Evolutionary conservation across 2,113 vertebrate species (phyloP).

Genomic region (Indicator indicator): DNA sequence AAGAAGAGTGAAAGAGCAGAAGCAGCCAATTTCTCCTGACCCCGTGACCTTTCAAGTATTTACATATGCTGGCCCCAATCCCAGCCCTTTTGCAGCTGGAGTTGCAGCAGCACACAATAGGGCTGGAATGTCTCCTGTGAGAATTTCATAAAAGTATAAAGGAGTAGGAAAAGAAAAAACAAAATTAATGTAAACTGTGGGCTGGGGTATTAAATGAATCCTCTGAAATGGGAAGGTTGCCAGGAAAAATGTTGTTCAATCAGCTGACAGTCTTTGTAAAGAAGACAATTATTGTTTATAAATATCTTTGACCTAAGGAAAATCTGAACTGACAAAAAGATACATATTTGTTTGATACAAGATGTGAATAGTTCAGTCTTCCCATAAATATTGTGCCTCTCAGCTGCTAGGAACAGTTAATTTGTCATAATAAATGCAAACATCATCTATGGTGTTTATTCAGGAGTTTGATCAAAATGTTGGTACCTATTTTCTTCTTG

Average conservation of each 20-base stretch:
- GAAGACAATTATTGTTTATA: conserved; percentile 22
- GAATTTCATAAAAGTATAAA: conserved; percentile 66
- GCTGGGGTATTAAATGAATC: conserved; percentile 67
- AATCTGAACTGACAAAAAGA: conserved; percentile 42
- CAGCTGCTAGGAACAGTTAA: neutral
- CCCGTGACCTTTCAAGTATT: conserved; percentile 60
- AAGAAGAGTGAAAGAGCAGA: conserved; percentile 61
- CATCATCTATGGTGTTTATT: neutral
- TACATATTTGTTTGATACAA: neutral
- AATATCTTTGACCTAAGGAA: conserved; percentile 43
- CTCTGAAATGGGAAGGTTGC: conserved; percentile 49
- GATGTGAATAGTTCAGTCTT: conserved; percentile 1
- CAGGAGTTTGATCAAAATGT: neutral
- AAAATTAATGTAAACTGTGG: conserved; percentile 64
- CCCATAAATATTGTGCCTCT: conserved; percentile 11
- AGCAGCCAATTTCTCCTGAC: conserved; percentile 66
- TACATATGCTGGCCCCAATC: conserved; percentile 63
- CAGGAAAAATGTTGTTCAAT: conserved; percentile 31
- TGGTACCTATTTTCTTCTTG: neutral
- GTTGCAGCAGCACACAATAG: conserved; percentile 49
- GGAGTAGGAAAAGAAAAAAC: conserved; percentile 69
- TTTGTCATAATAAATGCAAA: conserved; percentile 10
- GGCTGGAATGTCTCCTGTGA: conserved; percentile 56
- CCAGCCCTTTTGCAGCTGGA: conserved; percentile 73
- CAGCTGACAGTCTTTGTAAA: conserved; percentile 46